These are phyloP conservation scores for Muscidifurax raptorellus DNA, from an alignment of 1,140 invertebrate species.

Conservation along the genomic window DNA sequence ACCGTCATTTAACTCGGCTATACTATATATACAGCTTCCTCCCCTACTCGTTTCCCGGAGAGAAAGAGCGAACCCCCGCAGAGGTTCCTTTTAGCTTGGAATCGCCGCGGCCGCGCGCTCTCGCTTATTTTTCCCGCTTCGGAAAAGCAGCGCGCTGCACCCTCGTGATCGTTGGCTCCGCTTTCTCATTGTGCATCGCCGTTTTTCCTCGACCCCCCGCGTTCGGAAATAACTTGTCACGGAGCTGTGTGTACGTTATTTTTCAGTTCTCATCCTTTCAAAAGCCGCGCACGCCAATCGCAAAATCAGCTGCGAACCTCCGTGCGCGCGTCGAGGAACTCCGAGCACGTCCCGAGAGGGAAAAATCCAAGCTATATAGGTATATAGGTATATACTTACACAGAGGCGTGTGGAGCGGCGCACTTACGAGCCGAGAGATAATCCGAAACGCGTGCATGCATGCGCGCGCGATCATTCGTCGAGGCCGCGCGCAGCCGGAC, in stretches of 20 bases:
- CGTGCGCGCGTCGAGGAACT: too few relatives aligned
- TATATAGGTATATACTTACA: too few relatives aligned
- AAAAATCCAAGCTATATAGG: neutral
- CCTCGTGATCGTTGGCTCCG: constrained; percentile 17
- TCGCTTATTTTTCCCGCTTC: constrained; percentile 26
- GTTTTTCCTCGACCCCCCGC: neutral
- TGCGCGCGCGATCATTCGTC: constrained; percentile 1
- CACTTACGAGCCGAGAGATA: neutral
- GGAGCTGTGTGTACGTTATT: neutral
- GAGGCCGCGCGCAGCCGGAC: neutral
- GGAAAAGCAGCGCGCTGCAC: constrained; percentile 8
- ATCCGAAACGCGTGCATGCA: neutral
- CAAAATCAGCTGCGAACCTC: too few relatives aligned
- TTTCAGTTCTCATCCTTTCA: neutral
- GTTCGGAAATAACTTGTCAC: neutral
- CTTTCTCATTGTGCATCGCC: neutral
- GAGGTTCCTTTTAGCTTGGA: constrained; percentile 3
- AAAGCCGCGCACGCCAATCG: too few relatives aligned
- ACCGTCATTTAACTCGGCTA: neutral
- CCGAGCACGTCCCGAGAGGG: neutral
- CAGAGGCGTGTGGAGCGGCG: neutral
- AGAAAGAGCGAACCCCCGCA: neutral
- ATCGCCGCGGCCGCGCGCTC: neutral
- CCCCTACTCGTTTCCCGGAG: neutral
- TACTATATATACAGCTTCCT: neutral